Percentiles rank a stretch among this genome's conserved stretches.
phyloP scores from a whole-genome alignment of 2,888 invertebrate species.

The Hylaea fasciaria region DNA sequence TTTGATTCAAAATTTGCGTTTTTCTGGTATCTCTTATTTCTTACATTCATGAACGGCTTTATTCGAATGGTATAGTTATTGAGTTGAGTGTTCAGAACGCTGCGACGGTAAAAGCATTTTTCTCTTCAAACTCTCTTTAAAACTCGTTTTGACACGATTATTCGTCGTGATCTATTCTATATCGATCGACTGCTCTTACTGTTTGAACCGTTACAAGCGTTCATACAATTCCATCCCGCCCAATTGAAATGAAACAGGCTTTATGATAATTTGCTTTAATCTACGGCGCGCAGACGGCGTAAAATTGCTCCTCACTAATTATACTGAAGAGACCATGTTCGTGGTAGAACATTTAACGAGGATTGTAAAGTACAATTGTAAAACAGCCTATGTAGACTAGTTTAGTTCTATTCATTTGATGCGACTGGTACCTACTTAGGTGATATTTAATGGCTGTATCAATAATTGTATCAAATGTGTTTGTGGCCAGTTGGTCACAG shows the following conservation, averaged over 20 bases:
- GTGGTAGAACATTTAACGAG: constrained; percentile 1
- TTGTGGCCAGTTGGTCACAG: neutral
- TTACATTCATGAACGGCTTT: too few species aligned
- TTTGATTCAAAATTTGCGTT: too few species aligned
- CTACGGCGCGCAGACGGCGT: constrained; percentile 23
- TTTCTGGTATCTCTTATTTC: too few species aligned
- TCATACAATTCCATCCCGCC: constrained; percentile 23
- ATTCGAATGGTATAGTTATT: too few species aligned
- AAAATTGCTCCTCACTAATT: constrained; percentile 27
- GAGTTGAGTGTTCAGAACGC: too few species aligned
- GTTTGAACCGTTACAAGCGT: constrained; percentile 5
- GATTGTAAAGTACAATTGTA: constrained; percentile 9
- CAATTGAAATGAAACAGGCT: constrained; percentile 34
- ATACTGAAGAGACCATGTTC: constrained; percentile 20
- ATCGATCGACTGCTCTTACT: constrained; percentile 12
- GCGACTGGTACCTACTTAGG: too few species aligned
- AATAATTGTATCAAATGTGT: neutral
- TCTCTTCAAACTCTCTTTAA: too few species aligned
- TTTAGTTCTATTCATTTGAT: neutral
- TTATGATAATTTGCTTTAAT: constrained; percentile 38
- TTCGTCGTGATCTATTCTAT: too few species aligned
- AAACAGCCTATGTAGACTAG: neutral
- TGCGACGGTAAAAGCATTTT: too few species aligned
- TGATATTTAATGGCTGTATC: too few species aligned
- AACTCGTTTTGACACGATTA: too few species aligned